A percentile compares a stretch with the other conserved stretches of the same genome.
Conservation (phyloP, 2,888 invertebrate species). For the Drosophila longiperda region DNA sequence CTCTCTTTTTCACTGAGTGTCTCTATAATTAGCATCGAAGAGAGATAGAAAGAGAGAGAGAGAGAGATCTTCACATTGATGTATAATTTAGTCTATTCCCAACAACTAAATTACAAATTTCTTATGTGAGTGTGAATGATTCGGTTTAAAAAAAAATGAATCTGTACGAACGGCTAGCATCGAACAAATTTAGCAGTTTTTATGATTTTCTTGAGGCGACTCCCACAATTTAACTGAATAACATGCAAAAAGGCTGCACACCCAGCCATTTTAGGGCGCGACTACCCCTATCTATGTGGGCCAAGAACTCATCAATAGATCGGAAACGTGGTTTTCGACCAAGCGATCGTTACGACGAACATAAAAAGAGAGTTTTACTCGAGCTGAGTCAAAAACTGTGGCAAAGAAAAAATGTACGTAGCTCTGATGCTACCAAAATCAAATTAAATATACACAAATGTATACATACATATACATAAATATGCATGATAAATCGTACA, state of each 20-base stretch:
- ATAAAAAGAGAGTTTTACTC: slow-evolving; percentile 92
- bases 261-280: slow-evolving; percentile 22
- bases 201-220: slow-evolving; percentile 28
- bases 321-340: slow-evolving; percentile 92
- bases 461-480: background rate
- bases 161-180: slow-evolving; percentile 33
- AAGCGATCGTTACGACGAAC: slow-evolving; percentile 92
- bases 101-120: slow-evolving; percentile 13
- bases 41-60: slow-evolving; percentile 30
- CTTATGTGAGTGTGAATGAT: slow-evolving; percentile 15
- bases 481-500: background rate
- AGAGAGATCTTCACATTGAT: slow-evolving; percentile 8
- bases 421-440: background rate
- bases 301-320: slow-evolving; percentile 86
- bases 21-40: slow-evolving; percentile 62
- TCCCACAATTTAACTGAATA: slow-evolving; percentile 18
- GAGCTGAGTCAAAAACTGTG: slow-evolving; percentile 92
- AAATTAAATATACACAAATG: background rate
- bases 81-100: background rate
- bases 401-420: slow-evolving; percentile 87
- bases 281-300: slow-evolving; percentile 6
- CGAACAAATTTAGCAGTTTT: slow-evolving; percentile 31
- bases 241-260: slow-evolving; percentile 40
- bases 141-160: slow-evolving; percentile 30
- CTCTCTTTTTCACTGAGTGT: slow-evolving; percentile 14